These are phyloP conservation scores for Macrotis lagotis DNA, from an alignment of 2,113 vertebrate genomes.

Conservation along the genomic window DNA sequence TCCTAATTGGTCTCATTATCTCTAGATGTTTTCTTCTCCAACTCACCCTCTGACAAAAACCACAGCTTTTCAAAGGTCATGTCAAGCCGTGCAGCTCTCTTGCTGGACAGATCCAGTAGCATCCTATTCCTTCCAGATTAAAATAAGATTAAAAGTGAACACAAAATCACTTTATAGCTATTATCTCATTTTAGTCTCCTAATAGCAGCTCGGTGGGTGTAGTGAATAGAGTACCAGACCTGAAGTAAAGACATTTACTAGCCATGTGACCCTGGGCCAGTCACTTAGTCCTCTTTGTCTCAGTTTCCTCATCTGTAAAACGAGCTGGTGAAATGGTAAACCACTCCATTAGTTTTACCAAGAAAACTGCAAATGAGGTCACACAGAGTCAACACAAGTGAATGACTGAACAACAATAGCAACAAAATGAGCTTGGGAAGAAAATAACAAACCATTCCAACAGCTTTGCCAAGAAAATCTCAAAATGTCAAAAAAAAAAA, in stretches of 20 bases:
- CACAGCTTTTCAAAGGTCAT: background rate
- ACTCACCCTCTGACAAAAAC: background rate
- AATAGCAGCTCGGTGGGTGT: background rate
- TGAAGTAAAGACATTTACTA: background rate
- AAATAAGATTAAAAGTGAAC: background rate
- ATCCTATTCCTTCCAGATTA: background rate
- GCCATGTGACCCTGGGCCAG: too few species aligned
- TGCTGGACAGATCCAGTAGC: background rate
- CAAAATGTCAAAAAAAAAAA: too few species aligned
- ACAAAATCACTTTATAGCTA: background rate
- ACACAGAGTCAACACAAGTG: too few species aligned
- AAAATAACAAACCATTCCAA: too few species aligned
- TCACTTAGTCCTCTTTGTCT: too few species aligned
- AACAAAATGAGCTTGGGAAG: too few species aligned
- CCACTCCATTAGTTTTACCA: background rate
- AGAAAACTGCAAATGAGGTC: background rate
- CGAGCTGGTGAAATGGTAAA: background rate
- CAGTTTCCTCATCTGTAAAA: too few species aligned
- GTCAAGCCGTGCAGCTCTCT: background rate
- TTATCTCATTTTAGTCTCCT: background rate
- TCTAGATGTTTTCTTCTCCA: background rate
- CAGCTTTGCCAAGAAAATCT: too few species aligned
- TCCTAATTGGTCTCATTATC: background rate
- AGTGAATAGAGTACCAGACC: background rate
- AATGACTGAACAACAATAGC: too few species aligned